Base-by-base conservation (phyloP, 2,888 invertebrate species). In the Xanthorhoe designata region DNA sequence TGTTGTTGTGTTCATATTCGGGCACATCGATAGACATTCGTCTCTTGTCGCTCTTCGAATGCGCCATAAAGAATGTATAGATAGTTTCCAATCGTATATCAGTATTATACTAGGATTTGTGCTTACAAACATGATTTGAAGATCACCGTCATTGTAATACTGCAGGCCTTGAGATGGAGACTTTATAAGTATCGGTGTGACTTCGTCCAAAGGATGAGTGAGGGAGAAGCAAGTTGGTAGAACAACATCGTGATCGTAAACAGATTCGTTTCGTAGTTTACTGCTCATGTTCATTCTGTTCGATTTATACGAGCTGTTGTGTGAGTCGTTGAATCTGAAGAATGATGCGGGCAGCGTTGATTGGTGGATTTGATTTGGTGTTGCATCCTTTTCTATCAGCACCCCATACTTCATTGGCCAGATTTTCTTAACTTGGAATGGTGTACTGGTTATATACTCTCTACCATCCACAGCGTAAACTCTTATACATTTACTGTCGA, bases 401-500 rank as follows among this genome's bases (percentile, higher is more conserved):
- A 98, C 94, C 2, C 98, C 98, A 89, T 96, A 97, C 79, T 96
- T 96, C 75, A 97, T 97, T 0, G 95, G 94, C 98, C 98, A 98
- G 0, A 97, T 94, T 77, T 96, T 96, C 56, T 96, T 95, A 0
- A 98, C 96, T 94, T 97, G 94, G 79, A 96, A 96, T 1, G 98
- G 98, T 51, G 98, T 91, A 74, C 96, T 96, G 0, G 97, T 95
- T 9, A 96, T 94, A 78, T 96, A 98, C 82, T 98, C 97, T 84
- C 98, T 96, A 0, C 98, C 98, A 75, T 96, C 96, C 51, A 94
- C 94, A 0, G 96, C 96, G 76, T 96, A 98, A 1, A 97, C 96
- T 79, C 95, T 96, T 76, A 98, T 93, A 73, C 96, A 96, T 76
- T 96, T 96, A 35, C 94, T 94, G 87, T 98, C 98, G 58, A 97